Evolutionary conservation across 2,113 vertebrate species (phyloP), one percentile per base, ranked within the genome.

Genomic region (Corythornis madagascariensis): DNA sequence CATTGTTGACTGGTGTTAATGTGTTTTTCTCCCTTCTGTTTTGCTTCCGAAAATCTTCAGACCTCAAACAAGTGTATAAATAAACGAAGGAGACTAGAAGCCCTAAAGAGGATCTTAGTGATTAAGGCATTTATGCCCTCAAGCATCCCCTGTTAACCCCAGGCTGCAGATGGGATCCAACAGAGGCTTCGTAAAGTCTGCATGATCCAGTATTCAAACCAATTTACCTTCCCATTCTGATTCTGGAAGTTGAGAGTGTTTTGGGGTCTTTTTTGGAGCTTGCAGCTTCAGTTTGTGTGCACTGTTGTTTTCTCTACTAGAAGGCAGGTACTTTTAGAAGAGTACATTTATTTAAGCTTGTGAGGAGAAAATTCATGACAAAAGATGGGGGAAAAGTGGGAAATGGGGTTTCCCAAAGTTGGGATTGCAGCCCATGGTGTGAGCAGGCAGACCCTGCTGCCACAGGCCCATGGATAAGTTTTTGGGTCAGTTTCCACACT

Each of bases 401-500:
- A 22, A 72, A 19, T 13, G 59, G 20, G 10, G 4, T 40, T 67
- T 83, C 24, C 66, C 0, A 1, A 20, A 60, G 15, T 1, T 29
- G 35, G 29, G 31, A n/a, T 21, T 13, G 21, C 22, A 38, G 40
- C 33, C 57, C 3, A 1, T 29, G 35, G 26, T 29, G 22, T 43
- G 35, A 67, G 33, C n/a, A 42, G 38, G 45, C 33, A 57, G 67
- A 40, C 11, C 19, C 19, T 0, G 1, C 48, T 53, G 21, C 52
- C 8, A 0, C 64, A 66, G 59, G 48, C 66, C 38, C 5, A 1
- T 5, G 6, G 8, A 7, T 0, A 3, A 35, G 38, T 35, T 74
- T 66, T 47, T 1, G 1, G 14, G 35, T 57, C 12, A 25, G 14
- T 0, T 1, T 33, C 47, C 31, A 14, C 0, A 1, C 25, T 81